Evolutionary conservation across 2,113 vertebrate species (phyloP), one percentile per base, ranked within the genome.

Genomic region (Pedetes capensis): DNA sequence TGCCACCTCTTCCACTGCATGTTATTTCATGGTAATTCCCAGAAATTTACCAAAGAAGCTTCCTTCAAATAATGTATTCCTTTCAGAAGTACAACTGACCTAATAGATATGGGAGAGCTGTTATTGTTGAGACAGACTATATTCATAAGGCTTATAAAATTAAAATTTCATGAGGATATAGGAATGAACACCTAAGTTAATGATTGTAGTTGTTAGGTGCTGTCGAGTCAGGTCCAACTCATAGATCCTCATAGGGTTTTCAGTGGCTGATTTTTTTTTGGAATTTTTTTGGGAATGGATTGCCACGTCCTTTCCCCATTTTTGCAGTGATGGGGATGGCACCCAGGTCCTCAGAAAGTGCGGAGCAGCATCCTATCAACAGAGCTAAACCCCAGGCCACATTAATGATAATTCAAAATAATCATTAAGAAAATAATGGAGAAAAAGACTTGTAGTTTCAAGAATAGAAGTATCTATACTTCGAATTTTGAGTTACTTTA

Each of bases 1-100:
- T 53, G 66, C 18, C 32, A 68, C 47, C 29, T 94, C 61, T 94
- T 91, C 64, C 63, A 76, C 55, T 85, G 76, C 66, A 91, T 96
- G 78, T 0, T 32, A n/a, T 72, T 75, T 76, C 1, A 0, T 37
- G 34, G 57, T 18, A 44, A 79, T 94, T 69, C 91, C 64, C 55
- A 72, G 89, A 91, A 94, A 91, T 72, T 93, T 91, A 95, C 92
- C 81, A 55, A 76, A 96, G 94, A 83, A 86, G 68, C 2, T 13
- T 11, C n/a, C 64, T 55, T 68, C 34, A 96, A 87, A 13, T 61
- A 29, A 51, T 57, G n/a, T 25, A 14, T 81, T 96, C 23, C 89
- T 97, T 84, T 68, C 44, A 88, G 94, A 91, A 80, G 55, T 7
- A 2, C 42, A 90, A 44, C 0, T 61, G 29, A 69, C 76, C 71